Percentiles rank a stretch among this genome's conserved stretches.
Conservation (phyloP, 2,797 vertebrate species). For the Platalea minor region DNA sequence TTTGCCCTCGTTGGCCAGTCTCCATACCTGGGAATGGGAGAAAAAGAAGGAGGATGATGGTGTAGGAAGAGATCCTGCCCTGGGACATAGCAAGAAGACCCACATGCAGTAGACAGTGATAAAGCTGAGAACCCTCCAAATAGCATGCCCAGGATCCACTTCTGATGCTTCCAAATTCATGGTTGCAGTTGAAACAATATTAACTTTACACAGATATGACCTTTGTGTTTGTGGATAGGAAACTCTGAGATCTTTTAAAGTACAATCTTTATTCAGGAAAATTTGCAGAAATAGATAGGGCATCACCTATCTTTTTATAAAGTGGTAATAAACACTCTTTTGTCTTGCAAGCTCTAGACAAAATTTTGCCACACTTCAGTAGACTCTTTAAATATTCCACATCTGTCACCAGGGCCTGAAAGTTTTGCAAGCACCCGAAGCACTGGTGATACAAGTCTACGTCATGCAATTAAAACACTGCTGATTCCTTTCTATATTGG, state of each 20-base stretch:
- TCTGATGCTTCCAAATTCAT: not conserved
- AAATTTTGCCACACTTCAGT: not conserved
- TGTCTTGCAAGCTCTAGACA: not conserved
- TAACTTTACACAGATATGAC: not conserved
- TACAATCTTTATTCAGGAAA: not conserved
- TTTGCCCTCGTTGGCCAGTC: not conserved
- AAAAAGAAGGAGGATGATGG: not conserved
- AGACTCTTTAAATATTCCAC: not conserved
- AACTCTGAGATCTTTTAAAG: not conserved
- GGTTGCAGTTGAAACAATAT: not conserved
- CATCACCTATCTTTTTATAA: not conserved
- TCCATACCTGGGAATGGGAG: not conserved
- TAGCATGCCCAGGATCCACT: not conserved
- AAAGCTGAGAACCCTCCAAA: not conserved
- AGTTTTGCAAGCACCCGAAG: not conserved
- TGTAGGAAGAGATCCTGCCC: not conserved
- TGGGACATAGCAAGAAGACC: not conserved
- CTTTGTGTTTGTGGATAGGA: not conserved
- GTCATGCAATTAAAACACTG: not conserved
- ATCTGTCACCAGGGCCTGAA: not conserved
- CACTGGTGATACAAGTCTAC: not conserved
- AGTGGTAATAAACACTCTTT: not conserved
- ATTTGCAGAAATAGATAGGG: not conserved
- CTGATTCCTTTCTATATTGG: not conserved
- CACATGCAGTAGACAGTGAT: not conserved